phyloP scores from a whole-genome alignment of 1,140 invertebrate species.

The Leptonema lineaticorne region DNA sequence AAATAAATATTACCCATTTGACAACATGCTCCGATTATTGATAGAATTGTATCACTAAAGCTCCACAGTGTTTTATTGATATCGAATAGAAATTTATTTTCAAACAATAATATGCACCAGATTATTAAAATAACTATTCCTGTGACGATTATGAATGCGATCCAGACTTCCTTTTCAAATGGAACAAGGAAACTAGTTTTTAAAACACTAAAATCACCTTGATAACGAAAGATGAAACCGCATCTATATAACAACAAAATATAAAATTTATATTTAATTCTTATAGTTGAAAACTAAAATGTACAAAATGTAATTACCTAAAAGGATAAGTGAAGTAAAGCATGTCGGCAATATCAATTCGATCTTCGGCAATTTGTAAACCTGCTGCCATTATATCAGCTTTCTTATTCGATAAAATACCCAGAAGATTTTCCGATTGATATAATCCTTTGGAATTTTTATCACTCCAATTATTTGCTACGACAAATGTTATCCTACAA shows the following conservation, averaged over 20 bases:
- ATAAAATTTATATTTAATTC: too few relatives aligned
- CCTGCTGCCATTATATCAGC: conserved; percentile 40
- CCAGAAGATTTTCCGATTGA: conserved; percentile 36
- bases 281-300: too few relatives aligned
- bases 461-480: conserved; percentile 40
- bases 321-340: conserved; percentile 39
- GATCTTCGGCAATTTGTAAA: conserved; percentile 28
- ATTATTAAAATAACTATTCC: conserved; percentile 30
- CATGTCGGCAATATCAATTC: conserved; percentile 32
- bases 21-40: conserved; percentile 37
- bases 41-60: conserved; percentile 37
- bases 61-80: conserved; percentile 25
- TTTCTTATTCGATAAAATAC: conserved; percentile 35
- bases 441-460: conserved; percentile 40
- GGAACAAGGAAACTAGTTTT: conserved; percentile 31
- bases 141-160: conserved; percentile 24
- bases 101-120: conserved; percentile 27
- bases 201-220: conserved; percentile 31
- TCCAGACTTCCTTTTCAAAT: conserved; percentile 31
- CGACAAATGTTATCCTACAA: conserved; percentile 32
- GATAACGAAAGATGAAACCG: conserved; percentile 37
- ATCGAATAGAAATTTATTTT: conserved; percentile 33
- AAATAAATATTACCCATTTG: conserved; percentile 34
- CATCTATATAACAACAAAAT: conserved; percentile 21
- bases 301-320: conserved; percentile 25